Base-by-base conservation (phyloP, 2,888 invertebrate genomes). In the Leptinotarsa juncta region DNA sequence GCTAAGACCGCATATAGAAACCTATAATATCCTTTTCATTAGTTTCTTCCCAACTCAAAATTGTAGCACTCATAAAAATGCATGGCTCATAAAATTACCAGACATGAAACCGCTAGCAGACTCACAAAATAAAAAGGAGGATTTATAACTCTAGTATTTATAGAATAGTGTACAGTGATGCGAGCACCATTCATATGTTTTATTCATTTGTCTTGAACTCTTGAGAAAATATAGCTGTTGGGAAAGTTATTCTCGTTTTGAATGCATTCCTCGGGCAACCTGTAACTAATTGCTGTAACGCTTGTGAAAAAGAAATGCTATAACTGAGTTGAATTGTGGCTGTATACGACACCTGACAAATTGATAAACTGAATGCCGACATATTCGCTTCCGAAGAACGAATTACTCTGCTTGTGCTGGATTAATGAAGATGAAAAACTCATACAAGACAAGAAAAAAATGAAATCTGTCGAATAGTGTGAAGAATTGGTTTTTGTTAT, bases 181-280 rank as follows among this genome's bases (percentile, higher is more conserved):
- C 67, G 67, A 67, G 67, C 67, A 51, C 67, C 67, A 67, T 67
- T 67, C 67, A 67, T 62, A 62, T 67, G 51, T 67, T 67, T 67
- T 67, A 67, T 67, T 67, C 67, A 67, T 67, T 67, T 67, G 67
- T 67, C 67, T 32, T 67, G 67, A 67, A 67, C 67, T 67, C 67
- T 67, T 53, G 67, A 51, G 50, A 67, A 67, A 26, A 53, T 67
- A 67, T 26, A 12, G 51, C 67, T 16, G 42, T 67, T 26, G 67
- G 16, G 67, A 67, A 67, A 67, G 4, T 67, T 67, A 51, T 67
- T 67, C 67, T 51, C 50, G 23, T 62, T 62, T 62, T 62, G 32
- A 62, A 62, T 62, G 62, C 62, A 62, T 42, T 62, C 62, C 62
- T 32, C 62, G 10, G 7, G 2, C 42, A 32, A 42, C 62, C 42